Base-by-base conservation (phyloP, 2,797 vertebrate genomes). In the Enteromius trimaculatus region DNA sequence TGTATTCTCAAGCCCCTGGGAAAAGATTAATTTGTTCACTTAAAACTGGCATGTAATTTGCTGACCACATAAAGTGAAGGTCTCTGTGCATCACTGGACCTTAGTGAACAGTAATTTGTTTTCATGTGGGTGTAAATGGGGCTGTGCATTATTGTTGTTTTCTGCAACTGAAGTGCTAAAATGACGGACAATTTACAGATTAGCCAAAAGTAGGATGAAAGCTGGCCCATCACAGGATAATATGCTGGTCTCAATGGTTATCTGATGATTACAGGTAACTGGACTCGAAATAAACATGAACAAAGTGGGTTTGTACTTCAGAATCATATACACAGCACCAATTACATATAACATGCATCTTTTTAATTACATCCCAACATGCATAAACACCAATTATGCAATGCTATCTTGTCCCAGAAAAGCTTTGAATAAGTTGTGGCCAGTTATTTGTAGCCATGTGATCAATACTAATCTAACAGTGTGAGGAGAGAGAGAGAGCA, bases 81-180 rank as follows among this genome's bases (percentile, higher is more conserved):
- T 62, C 62, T 78, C 11, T 7, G 19, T 16, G 49, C 44, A 13
- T 64, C 34, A 39, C 23, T 47, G 47, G 53, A 68, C 39, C 71
- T 29, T 9, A 29, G 51, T 11, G 53, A 17, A 23, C 44, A 23
- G 75, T 72, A 7, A 66, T 85, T 81, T 83, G 71, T 80, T 80
- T 86, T 69, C 60, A 58, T 85, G 80, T 83, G 85, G 81, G 85
- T 78, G 84, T 86, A 85, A 87, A 88, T 80, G 47, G 74, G 77
- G 71, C 72, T 77, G 60, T 84, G 77, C 75, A 71, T 86, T 87
- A 87, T 83, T 74, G 82, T 84, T 84, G 81, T 87, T 88, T 83
- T 81, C 83, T 75, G 80, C 85, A 86, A 86, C 80, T 81, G 80
- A 84, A 89, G 75, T 77, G 79, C 29, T 23, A 44, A 49, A 26